Base-by-base conservation (phyloP, 2,113 vertebrate genomes). In the Pipra filicauda region DNA sequence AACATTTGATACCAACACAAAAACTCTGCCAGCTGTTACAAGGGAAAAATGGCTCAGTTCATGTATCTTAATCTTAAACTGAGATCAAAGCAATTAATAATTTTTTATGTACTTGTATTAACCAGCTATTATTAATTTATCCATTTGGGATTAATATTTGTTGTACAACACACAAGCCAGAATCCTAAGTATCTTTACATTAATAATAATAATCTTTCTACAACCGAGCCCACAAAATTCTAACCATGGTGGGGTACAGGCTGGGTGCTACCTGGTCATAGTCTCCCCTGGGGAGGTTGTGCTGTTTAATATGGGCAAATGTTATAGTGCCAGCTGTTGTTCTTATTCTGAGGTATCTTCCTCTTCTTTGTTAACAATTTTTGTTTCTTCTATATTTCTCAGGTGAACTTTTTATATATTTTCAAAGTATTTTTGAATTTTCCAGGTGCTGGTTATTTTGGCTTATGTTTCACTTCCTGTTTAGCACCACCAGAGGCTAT, bases 1-100 rank as follows among this genome's bases (percentile, higher is more conserved):
- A 79, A 49, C 6, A n/a, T 20, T 52, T 0, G 0, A 7, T 26
- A 19, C 46, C 27, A 74, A 21, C 43, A n/a, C 27, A 72, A n/a
- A 4, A 37, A 43, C 64, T 41, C 7, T 64, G 16, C 27, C 12
- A 70, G 12, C 5, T 67, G 3, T 73, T 67, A 15, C 2, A 31
- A 37, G 27, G 11, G 6, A 21, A 52, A 69, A 74, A 22, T 3
- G 11, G 7, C 10, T 74, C 8, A 15, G 13, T 74, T 84, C 26
- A 48, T 11, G 11, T 58, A 62, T 8, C 10, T 55, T 44, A 48
- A 49, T 22, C 51, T 49, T 78, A 69, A 70, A 69, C 4, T 58
- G 16, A 5, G 65, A 83, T 30, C 8, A 78, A 46, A 83, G 6
- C 9, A 64, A 64, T 48, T 52, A 7, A 22, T 58, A n/a, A 15